Percentiles rank a stretch among this genome's conserved stretches.
Evolutionary conservation across 2,888 invertebrate species (phyloP).

Genomic region (Cheilosia vernalis): DNA sequence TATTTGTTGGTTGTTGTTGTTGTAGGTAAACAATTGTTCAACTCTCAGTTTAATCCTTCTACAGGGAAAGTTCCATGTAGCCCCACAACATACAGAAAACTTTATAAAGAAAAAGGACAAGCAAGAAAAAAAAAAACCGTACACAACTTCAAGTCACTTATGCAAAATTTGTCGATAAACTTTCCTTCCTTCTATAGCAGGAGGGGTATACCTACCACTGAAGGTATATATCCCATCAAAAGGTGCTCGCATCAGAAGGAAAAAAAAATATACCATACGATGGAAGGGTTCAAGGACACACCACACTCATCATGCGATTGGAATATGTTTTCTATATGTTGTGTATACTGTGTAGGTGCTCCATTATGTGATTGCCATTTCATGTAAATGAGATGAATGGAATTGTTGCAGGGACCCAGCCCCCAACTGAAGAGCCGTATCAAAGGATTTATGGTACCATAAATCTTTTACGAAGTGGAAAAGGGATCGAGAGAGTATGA

Average conservation of each 20-base stretch:
- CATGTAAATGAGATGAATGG: slow-evolving; percentile 52
- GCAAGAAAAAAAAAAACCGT: slow-evolving; percentile 1
- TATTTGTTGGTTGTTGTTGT: neutral
- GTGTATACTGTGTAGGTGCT: slow-evolving; percentile 14
- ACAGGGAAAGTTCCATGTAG: neutral
- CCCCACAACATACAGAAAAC: slow-evolving; percentile 2
- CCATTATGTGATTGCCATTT: slow-evolving; percentile 44
- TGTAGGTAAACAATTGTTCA: slow-evolving; percentile 22
- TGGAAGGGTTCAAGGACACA: slow-evolving; percentile 9
- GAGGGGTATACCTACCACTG: neutral
- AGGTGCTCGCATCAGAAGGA: neutral
- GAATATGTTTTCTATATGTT: neutral
- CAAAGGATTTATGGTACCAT: slow-evolving; percentile 53
- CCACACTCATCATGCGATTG: neutral
- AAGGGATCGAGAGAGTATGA: neutral
- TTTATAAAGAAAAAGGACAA: slow-evolving; percentile 15
- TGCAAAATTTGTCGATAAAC: slow-evolving; percentile 39
- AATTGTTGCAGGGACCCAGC: slow-evolving; percentile 19
- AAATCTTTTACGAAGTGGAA: slow-evolving; percentile 35
- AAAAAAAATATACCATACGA: neutral
- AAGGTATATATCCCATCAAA: neutral
- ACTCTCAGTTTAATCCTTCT: slow-evolving; percentile 32
- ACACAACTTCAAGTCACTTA: slow-evolving; percentile 38
- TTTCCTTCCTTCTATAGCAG: neutral
- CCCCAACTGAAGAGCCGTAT: slow-evolving; percentile 7